Evolutionary conservation across 2,113 vertebrate species (phyloP).

Genomic region (Gyps fulvus): DNA sequence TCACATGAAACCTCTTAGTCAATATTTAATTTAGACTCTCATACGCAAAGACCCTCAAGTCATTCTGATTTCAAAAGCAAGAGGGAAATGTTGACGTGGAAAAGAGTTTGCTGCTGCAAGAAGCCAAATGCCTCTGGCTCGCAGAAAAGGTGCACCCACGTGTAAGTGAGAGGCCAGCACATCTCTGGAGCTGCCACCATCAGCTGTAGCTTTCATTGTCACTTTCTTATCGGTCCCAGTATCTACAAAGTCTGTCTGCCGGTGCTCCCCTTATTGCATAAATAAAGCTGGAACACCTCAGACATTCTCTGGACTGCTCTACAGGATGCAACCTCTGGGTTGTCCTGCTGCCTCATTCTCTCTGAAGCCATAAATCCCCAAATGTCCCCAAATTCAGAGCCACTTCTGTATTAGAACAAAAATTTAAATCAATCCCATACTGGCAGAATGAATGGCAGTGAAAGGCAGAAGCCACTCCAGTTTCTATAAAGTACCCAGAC

Average conservation of each 20-base stretch:
- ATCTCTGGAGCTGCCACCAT: background rate
- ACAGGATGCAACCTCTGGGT: background rate
- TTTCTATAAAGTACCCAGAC: background rate
- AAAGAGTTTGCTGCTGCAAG: background rate
- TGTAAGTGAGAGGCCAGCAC: background rate
- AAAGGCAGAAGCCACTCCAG: background rate
- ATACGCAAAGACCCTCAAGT: background rate
- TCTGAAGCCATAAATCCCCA: background rate
- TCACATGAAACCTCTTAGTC: slow-evolving; percentile 4
- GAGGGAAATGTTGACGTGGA: background rate
- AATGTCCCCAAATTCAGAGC: background rate
- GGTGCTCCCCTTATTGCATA: background rate
- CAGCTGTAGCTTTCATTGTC: background rate
- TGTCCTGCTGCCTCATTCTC: background rate
- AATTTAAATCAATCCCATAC: background rate
- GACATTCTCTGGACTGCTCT: background rate
- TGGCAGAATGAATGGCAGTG: background rate
- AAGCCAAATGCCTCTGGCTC: background rate
- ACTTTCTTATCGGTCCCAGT: background rate
- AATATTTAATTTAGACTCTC: slow-evolving; percentile 7
- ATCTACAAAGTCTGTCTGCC: background rate
- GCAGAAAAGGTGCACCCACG: background rate
- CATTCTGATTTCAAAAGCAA: background rate
- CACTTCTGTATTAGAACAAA: rapidly evolving
- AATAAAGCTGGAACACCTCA: background rate